Evolutionary conservation across 1,140 invertebrate species (phyloP).

Genomic region (Proctacanthus coquilletti): DNA sequence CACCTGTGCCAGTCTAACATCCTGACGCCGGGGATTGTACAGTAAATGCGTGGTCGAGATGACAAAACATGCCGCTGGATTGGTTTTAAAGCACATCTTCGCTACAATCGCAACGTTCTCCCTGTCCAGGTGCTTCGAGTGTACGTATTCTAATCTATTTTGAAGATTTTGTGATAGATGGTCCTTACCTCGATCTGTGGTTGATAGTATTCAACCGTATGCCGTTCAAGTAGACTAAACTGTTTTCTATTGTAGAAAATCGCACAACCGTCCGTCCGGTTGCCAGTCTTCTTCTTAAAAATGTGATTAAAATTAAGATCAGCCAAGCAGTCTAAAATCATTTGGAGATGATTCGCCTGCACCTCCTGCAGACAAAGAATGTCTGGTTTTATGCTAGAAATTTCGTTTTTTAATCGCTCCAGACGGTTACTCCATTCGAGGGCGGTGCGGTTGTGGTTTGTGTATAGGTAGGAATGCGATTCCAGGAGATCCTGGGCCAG

Average conservation of each 20-base stretch:
- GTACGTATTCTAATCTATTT: not conserved
- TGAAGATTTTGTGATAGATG: constrained; percentile 27
- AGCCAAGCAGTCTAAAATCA: constrained; percentile 10
- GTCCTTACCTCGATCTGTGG: constrained; percentile 22
- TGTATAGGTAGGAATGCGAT: constrained; percentile 59
- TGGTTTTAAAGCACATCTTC: constrained; percentile 42
- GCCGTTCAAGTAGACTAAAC: constrained; percentile 44
- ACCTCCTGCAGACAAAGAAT: constrained; percentile 49
- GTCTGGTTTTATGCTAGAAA: constrained; percentile 52
- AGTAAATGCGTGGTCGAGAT: constrained; percentile 90
- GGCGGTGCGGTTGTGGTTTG: constrained; percentile 35
- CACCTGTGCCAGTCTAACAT: constrained; percentile 76
- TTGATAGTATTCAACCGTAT: constrained; percentile 43
- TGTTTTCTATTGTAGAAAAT: constrained; percentile 54
- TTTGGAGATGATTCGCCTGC: constrained; percentile 52
- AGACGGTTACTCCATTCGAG: constrained; percentile 58
- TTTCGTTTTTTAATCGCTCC: constrained; percentile 50
- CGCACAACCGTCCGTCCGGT: constrained; percentile 63
- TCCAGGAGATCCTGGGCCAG: constrained; percentile 68
- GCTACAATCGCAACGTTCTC: constrained; percentile 78
- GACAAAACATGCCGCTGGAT: constrained; percentile 39
- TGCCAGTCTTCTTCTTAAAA: constrained; percentile 59
- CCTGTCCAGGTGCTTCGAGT: constrained; percentile 45
- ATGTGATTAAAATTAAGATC: constrained; percentile 37
- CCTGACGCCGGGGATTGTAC: constrained; percentile 76